Base-by-base conservation (phyloP, 2,888 invertebrate species). In the Cephus rjabovi region DNA sequence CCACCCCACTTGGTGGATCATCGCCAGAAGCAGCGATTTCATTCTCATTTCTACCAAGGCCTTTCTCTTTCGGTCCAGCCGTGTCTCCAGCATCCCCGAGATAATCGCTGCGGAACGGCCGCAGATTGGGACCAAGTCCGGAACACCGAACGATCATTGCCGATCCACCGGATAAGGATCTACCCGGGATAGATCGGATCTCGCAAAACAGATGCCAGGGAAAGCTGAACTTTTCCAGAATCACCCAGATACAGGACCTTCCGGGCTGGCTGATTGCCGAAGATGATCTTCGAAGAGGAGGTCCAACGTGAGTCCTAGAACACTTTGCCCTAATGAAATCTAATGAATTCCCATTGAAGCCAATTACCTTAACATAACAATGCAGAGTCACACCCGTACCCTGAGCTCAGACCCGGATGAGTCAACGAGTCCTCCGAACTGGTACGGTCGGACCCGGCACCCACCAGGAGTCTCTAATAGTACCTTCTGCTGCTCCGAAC, bases 311-410 rank as follows among this genome's bases (percentile, higher is more conserved):
- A 11, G 56, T 56, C 56, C 56, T 15, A 56, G 56, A 56, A 56
- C 56, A 56, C 56, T 56, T 56, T 56, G 56, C 34, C 74, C 34
- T 35, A 74, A 74, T 34, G 74, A 74, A 37, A 30, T 30, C 77
- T 37, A 75, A 81, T 70, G 75, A 82, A 82, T 81, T 83, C 82
- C 86, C 85, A 86, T 85, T 83, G 80, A 75, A 78, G 78, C 85
- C 81, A 81, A 86, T 86, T 82, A 80, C 37, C 56, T 75, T 77
- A 73, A 74, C 30, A 73, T n/a, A 69, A 74, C 73, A 78, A 34
- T 76, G 76, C 40, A 73, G 15, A 70, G 70, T 75, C 35, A 68
- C 68, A 73, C 69, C 77, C 80, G 71, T 33, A 71, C 71, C 31
- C 34, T 12, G 12, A 71, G 33, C 31, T 79, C 68, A n/a, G 70